These are phyloP conservation scores for Cydia fagiglandana DNA, from an alignment of 1,140 invertebrate species.

Conservation along the genomic window DNA sequence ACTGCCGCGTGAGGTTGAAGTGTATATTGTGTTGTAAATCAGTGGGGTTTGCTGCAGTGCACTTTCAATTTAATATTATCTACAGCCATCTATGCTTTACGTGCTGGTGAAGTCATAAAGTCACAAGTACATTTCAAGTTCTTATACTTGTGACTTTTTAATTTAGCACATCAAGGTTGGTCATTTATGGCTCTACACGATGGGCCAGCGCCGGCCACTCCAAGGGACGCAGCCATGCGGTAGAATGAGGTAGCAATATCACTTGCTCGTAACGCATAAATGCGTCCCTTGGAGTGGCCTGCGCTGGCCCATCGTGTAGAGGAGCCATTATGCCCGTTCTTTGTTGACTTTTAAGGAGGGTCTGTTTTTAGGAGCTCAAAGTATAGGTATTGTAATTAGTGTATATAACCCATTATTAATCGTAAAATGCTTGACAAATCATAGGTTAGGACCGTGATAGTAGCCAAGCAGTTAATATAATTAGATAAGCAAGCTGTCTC, in stretches of 20 bases:
- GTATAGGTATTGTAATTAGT: conserved; percentile 64
- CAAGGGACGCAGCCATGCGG: too few species aligned
- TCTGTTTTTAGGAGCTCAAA: conserved; percentile 30
- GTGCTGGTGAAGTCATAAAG: background rate
- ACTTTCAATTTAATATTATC: conserved; percentile 19
- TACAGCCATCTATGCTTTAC: background rate
- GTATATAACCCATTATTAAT: conserved; percentile 65
- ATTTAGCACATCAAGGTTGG: background rate
- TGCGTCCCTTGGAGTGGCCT: too few species aligned
- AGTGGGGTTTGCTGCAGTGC: conserved; percentile 8
- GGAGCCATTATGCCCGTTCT: background rate
- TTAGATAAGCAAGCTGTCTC: conserved; percentile 41
- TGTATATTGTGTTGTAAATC: conserved; percentile 9
- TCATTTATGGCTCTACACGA: too few species aligned
- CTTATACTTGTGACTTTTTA: background rate
- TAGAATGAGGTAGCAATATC: too few species aligned
- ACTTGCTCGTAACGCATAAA: too few species aligned
- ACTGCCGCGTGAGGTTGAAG: conserved; percentile 2
- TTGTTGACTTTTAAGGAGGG: conserved; percentile 11
- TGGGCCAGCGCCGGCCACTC: too few species aligned
- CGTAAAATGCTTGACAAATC: conserved; percentile 60
- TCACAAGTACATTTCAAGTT: background rate
- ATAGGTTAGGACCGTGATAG: conserved; percentile 75
- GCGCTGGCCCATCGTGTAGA: too few species aligned
- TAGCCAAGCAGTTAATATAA: conserved; percentile 64